Base-by-base conservation (phyloP, 1,140 invertebrate genomes). In the Bactericera cockerelli region DNA sequence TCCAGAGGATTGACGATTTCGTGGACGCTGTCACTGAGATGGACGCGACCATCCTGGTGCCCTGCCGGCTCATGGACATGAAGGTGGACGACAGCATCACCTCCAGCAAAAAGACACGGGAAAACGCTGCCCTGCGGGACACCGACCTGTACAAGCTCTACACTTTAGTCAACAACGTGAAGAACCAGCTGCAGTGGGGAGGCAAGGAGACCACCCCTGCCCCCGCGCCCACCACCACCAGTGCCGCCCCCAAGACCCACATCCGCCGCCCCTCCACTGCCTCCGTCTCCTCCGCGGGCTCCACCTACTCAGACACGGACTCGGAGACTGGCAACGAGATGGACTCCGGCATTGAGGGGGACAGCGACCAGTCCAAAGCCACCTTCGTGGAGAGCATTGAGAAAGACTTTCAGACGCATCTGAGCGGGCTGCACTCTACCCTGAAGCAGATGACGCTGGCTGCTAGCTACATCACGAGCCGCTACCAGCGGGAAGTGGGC, bases 11-110 rank as follows among this genome's bases (percentile, higher is more conserved):
- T 85, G 87, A 92, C 68, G 84, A 80, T 66, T 93, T 93, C 69
- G 87, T 92, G 11, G 83, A 85, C 70, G 86, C 84, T 59, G 87
- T 92, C 14, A 87, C 81, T 69, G 81, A 85, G 63, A 93, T 93
- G 89, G 86, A 93, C 66, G 85, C 91, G 63, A 93, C 87, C 1
- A 89, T 93, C 62, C 71, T 93, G 62, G 84, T 93, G 59, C 89
- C 89, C 61, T 87, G 86, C 66, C 79, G 88, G 25, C 76, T 93
- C 39, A 83, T 91, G 81, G 89, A 93, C 71, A 73, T 91, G 67
- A 79, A 82, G 69, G 79, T 77, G 16, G 77, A 75, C 57, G 78
- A 79, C 61, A 69, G 22, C 55, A 56, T 25, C 11, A 56, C 19
- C 6, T 56, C 55, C 3, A 49, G 22, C 42, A 49, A 49, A 16